These are phyloP conservation scores for Actinopyga echinites DNA, from an alignment of 53 echinoderm and acorn worm genomes.

Conservation along the genomic window DNA sequence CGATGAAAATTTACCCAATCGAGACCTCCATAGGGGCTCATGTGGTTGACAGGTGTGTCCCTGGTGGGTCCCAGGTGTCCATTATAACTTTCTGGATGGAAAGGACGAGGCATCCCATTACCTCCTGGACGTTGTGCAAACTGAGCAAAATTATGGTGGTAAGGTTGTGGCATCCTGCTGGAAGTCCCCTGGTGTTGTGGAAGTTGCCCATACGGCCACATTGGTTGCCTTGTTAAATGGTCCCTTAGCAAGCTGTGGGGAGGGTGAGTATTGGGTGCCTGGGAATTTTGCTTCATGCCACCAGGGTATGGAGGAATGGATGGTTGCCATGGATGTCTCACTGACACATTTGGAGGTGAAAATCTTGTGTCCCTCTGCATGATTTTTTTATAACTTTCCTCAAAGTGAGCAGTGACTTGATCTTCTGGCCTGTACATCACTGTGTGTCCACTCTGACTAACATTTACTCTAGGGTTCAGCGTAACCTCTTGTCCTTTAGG, in stretches of 20 bases:
- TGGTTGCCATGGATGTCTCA: constrained; percentile 31
- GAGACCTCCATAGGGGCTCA: too few species aligned
- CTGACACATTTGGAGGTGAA: background rate
- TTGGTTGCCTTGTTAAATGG: background rate
- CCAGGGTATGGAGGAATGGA: background rate
- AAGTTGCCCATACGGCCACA: background rate
- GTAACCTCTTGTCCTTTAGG: background rate
- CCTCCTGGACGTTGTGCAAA: too few species aligned
- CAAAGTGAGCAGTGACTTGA: background rate
- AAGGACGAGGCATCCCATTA: too few species aligned
- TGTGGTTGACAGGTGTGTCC: too few species aligned
- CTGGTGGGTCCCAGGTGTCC: too few species aligned
- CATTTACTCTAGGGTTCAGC: background rate
- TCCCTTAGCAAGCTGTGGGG: background rate
- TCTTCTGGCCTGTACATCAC: background rate
- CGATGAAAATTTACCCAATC: too few species aligned
- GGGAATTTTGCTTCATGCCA: background rate
- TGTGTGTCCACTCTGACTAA: constrained; percentile 1
- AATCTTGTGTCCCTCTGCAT: background rate
- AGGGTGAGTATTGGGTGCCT: background rate
- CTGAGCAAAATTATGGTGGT: too few species aligned
- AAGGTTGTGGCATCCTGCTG: constrained; percentile 1
- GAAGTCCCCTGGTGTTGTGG: background rate
- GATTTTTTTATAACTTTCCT: background rate
- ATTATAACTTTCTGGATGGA: too few species aligned